A percentile compares a stretch with the other conserved stretches of the same genome.
These are phyloP conservation scores for Synanceia verrucosa DNA, from an alignment of 2,797 vertebrate genomes.

Conservation along the genomic window DNA sequence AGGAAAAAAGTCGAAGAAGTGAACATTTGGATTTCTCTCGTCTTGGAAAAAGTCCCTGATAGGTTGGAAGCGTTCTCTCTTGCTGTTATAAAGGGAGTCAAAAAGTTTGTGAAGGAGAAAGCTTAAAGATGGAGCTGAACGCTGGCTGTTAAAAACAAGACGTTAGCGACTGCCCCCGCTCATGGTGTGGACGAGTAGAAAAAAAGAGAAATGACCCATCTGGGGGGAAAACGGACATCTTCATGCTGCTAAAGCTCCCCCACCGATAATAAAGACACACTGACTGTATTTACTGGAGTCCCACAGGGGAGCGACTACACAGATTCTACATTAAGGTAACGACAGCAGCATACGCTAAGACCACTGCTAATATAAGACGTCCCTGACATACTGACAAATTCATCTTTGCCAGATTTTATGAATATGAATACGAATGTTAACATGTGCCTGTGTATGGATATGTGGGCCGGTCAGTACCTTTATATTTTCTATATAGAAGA, in stretches of 20 bases:
- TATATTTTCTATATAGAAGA: slow-evolving; percentile 74
- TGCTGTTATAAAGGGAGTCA: slow-evolving; percentile 53
- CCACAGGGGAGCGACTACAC: slow-evolving; percentile 64
- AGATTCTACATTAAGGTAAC: slow-evolving; percentile 75
- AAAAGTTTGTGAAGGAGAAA: slow-evolving; percentile 39
- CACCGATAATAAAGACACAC: slow-evolving; percentile 65
- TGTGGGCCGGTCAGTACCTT: slow-evolving; percentile 61
- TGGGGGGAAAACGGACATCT: slow-evolving; percentile 35
- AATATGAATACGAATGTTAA: slow-evolving; percentile 71
- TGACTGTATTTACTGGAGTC: slow-evolving; percentile 66
- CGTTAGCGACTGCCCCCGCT: slow-evolving; percentile 39
- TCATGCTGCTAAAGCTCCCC: slow-evolving; percentile 72
- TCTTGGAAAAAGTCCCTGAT: slow-evolving; percentile 73
- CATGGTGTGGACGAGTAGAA: slow-evolving; percentile 34
- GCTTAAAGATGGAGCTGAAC: slow-evolving; percentile 37
- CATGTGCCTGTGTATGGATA: slow-evolving; percentile 71
- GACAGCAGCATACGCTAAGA: slow-evolving; percentile 76
- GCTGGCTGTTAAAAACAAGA: too few species aligned
- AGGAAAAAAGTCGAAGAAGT: slow-evolving; percentile 50
- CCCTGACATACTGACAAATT: slow-evolving; percentile 84
- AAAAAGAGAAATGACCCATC: slow-evolving; percentile 56
- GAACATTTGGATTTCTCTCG: slow-evolving; percentile 59
- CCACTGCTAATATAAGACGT: slow-evolving; percentile 78
- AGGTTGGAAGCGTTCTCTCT: slow-evolving; percentile 60
- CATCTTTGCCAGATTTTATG: slow-evolving; percentile 76